phyloP scores from a whole-genome alignment of 2,797 vertebrate genomes.

The Crenichthys baileyi region DNA sequence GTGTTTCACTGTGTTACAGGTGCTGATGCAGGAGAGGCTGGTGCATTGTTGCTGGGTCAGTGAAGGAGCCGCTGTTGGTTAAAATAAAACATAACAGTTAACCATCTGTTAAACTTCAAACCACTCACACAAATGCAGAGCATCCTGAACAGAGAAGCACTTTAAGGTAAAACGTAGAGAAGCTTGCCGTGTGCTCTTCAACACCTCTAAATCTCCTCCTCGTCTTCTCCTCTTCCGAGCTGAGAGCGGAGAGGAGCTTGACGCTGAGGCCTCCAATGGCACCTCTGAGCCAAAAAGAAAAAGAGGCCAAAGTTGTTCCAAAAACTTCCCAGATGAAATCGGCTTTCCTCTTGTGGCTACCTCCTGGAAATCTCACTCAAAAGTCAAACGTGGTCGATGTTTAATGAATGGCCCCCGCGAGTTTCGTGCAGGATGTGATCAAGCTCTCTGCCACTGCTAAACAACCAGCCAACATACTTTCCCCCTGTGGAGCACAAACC shows the following conservation, averaged over 20 bases:
- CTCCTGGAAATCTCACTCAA: constrained; percentile 8
- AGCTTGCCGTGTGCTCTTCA: constrained; percentile 62
- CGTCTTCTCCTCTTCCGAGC: constrained; percentile 37
- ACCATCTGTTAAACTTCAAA: constrained; percentile 80
- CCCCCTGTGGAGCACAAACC: constrained; percentile 40
- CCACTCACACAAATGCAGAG: constrained; percentile 32
- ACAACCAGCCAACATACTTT: constrained; percentile 58
- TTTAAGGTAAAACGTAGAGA: constrained; percentile 51
- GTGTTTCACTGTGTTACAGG: constrained; percentile 69
- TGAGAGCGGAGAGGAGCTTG: constrained; percentile 49
- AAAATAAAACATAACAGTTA: constrained; percentile 61
- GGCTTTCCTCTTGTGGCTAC: neutral
- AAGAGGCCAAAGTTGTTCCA: constrained; percentile 9
- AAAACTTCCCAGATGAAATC: constrained; percentile 24
- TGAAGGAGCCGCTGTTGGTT: constrained; percentile 61
- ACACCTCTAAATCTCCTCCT: constrained; percentile 44
- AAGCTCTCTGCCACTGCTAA: constrained; percentile 50
- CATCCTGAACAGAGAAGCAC: constrained; percentile 18
- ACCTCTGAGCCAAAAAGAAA: constrained; percentile 19
- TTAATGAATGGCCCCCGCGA: constrained; percentile 24
- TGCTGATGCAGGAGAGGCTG: constrained; percentile 55
- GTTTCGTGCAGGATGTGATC: constrained; percentile 43
- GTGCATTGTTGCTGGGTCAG: constrained; percentile 62
- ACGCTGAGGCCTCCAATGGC: constrained; percentile 41
- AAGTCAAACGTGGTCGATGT: constrained; percentile 22